Base-by-base conservation (phyloP, 2,888 invertebrate genomes). In the Ichneumon xanthorius region DNA sequence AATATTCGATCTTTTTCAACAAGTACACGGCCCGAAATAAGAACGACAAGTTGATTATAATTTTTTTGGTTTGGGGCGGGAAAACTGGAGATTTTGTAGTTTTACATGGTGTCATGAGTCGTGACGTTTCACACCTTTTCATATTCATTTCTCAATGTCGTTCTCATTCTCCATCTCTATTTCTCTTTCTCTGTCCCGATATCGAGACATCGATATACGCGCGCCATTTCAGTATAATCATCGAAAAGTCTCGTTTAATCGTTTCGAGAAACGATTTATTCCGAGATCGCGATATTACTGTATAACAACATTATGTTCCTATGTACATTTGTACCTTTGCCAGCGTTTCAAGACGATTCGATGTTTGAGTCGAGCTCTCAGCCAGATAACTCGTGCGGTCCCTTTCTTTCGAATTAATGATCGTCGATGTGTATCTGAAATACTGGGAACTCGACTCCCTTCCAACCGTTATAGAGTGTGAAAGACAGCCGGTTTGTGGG, bases 301-400 rank as follows among this genome's bases (percentile, higher is more conserved):
- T 86, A 92, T 92, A 93, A 92, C 91, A 93, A 93, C 89, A 91
- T 87, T 91, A 90, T 92, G 90, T 88, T 92, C 90, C 90, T 93
- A 93, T 94, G 93, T 94, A 94, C 93, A 94, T 93, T 94, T 94
- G 93, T 93, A 94, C 93, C 93, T 92, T 93, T 90, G 91, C 92
- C 92, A 93, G 92, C 92, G 88, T 91, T 91, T 92, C 90, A 91
- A 89, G 92, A 90, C 90, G 88, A 90, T 89, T 91, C 90, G 90
- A 90, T 89, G 87, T 86, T 85, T 71, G 68, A 78, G 89, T 88
- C 92, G 89, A 93, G 91, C 88, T 89, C 90, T 89, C 92, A 89
- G 89, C 33, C 22, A 68, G 55, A 55, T 65, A 77, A 50, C 22
- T 45, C 19, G 22, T 22, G 33, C 67, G 40, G 76, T 65, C 33